These are phyloP conservation scores for Chelonia mydas DNA, from an alignment of 2,797 vertebrate genomes.

Conservation along the genomic window DNA sequence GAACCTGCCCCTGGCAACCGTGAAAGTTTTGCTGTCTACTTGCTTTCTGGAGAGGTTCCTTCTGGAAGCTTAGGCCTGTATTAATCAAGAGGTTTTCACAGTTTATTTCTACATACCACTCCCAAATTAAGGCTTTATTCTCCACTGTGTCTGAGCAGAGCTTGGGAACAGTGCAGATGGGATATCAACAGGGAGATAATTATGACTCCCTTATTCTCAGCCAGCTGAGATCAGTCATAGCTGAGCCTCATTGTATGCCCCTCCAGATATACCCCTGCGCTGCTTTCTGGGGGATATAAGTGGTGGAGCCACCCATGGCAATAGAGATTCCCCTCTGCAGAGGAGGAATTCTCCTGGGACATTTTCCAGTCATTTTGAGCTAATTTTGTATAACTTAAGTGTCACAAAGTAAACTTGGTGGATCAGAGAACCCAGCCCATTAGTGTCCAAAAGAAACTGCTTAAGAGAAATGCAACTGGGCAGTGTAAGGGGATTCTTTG, in stretches of 20 bases:
- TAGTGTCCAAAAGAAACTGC: background rate
- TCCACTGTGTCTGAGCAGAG: background rate
- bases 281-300: too few species aligned
- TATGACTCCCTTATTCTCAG: background rate
- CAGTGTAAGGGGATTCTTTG: background rate
- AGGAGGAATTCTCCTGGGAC: too few species aligned
- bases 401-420: background rate
- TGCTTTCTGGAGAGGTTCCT: background rate
- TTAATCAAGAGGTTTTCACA: background rate
- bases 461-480: background rate
- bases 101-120: background rate
- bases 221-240: background rate
- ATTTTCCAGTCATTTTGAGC: background rate
- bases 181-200: background rate
- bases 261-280: background rate
- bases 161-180: background rate
- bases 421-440: background rate
- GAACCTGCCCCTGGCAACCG: background rate
- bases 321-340: too few species aligned
- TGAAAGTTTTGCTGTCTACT: background rate
- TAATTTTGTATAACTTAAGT: background rate
- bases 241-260: background rate
- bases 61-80: background rate
- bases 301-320: too few species aligned
- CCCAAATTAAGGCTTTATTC: background rate